Base-by-base conservation (phyloP, 35 echinoderm and acorn worm genomes). In the Eucidaris tribuloides region DNA sequence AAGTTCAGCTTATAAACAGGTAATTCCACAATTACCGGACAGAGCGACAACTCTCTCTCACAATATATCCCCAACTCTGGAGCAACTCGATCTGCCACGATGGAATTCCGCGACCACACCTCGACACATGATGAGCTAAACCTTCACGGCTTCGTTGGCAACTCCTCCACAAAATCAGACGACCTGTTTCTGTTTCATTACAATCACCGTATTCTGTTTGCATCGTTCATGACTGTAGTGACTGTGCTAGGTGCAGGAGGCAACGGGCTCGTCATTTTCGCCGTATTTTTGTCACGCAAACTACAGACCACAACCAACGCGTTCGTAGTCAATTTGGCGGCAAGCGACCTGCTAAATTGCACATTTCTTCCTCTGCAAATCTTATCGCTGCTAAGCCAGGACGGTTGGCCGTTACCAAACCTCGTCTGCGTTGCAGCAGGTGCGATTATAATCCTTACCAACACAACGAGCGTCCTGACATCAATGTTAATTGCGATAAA, bases 401-500 rank as follows among this genome's bases (percentile, higher is more conserved):
- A 65, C 18, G 40, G 58, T 5, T n/a, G 60, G 3, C 57, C 58
- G n/a, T n/a, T n/a, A n/a, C 61, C 61, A 43, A 11, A 24, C 25
- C 28, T 56, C 11, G 81, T 38, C 40, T 83, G 81, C 40, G 27
- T 9, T 13, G 25, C 70, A 32, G 81, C 62, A 43, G 81, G 58
- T 4, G 42, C 36, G 39, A 46, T 83, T 42, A 48, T 83, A 33
- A 61, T 65, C 61, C 65, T 43, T 1, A 65, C 81, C 1, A 60
- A 61, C 15, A 39, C 36, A 15, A n/a, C 33, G 29, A 83, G 81
- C 23, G 30, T 83, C 1, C 18, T 37, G 23, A 66, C 35, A 27
- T 48, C 70, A 19, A 48, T 40, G 0, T 28, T 65, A 4, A 89
- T 94, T 32, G 86, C 86, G 7, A 20, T 94, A 7, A 94, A 77